A percentile compares a stretch with the other conserved stretches of the same genome.
These are phyloP conservation scores for Apodemus sylvaticus DNA, from an alignment of 2,113 vertebrate genomes.

Conservation along the genomic window DNA sequence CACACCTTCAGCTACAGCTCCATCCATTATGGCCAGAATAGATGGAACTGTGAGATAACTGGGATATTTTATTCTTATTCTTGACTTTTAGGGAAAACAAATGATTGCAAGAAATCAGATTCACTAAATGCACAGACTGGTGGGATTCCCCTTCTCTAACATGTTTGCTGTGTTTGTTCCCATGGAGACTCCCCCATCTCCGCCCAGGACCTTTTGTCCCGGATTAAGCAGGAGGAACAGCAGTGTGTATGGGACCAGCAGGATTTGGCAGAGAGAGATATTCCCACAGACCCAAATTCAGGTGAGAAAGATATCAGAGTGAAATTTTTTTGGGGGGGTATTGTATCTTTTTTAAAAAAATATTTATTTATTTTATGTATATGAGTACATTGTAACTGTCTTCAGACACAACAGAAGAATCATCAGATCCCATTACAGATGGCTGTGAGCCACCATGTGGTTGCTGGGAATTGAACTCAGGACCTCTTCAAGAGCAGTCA, in stretches of 20 bases:
- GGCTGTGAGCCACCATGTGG: too few relatives aligned
- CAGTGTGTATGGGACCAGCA: slow-evolving; percentile 74
- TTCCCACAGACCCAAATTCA: slow-evolving; percentile 66
- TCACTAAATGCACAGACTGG: background rate
- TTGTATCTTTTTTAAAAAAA: too few relatives aligned
- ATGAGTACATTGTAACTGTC: too few relatives aligned
- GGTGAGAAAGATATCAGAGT: slow-evolving; percentile 71
- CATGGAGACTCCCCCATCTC: slow-evolving; percentile 66
- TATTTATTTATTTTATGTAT: too few relatives aligned
- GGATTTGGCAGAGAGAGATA: slow-evolving; percentile 57
- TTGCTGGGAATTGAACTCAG: too few relatives aligned
- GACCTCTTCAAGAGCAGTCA: too few relatives aligned
- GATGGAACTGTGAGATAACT: background rate
- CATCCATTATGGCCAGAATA: background rate
- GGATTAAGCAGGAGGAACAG: slow-evolving; percentile 60
- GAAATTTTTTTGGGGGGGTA: background rate
- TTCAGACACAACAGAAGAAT: too few relatives aligned
- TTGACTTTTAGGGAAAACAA: background rate
- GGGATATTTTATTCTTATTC: background rate
- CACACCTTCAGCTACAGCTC: background rate
- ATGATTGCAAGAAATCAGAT: background rate
- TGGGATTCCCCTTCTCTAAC: background rate
- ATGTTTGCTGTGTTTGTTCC: background rate
- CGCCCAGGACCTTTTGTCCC: slow-evolving; percentile 75
- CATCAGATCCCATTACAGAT: too few relatives aligned